A percentile compares a stretch with the other conserved stretches of the same genome.
Conservation (phyloP, 2,113 vertebrate genomes). For the Ariopsis seemanni region DNA sequence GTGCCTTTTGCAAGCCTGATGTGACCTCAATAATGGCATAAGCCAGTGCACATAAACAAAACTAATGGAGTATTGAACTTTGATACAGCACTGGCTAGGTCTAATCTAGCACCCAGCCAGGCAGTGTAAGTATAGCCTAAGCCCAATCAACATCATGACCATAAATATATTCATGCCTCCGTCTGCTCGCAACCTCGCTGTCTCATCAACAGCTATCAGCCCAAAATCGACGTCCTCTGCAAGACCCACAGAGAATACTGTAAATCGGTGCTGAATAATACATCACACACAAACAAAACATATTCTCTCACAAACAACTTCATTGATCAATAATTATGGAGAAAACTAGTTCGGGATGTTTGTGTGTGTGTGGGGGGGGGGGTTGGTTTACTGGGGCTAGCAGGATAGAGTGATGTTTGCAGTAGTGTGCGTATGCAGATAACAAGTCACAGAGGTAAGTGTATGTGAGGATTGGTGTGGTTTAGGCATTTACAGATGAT, state of each 20-base stretch:
- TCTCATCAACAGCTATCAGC: slow-evolving; percentile 52
- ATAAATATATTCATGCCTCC: slow-evolving; percentile 49
- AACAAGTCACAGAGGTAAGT: not conserved
- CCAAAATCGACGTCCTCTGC: slow-evolving; percentile 45
- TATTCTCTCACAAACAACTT: slow-evolving; percentile 7
- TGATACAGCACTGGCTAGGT: slow-evolving; percentile 52
- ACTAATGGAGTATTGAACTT: slow-evolving; percentile 60
- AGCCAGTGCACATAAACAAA: slow-evolving; percentile 53
- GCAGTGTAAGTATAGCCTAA: slow-evolving; percentile 25
- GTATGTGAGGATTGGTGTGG: slow-evolving; percentile 18
- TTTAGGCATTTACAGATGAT: slow-evolving; percentile 42
- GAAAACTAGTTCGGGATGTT: not conserved
- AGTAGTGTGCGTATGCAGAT: slow-evolving; percentile 5
- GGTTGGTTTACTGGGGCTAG: not conserved
- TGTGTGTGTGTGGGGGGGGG: not conserved
- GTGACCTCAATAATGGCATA: slow-evolving; percentile 53
- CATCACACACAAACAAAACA: slow-evolving; percentile 44
- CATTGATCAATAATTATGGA: slow-evolving; percentile 40
- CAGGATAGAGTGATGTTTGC: not conserved
- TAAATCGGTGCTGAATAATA: slow-evolving; percentile 53
- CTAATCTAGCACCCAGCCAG: slow-evolving; percentile 48
- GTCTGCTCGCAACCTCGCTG: slow-evolving; percentile 30
- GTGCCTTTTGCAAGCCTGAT: slow-evolving; percentile 45
- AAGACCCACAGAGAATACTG: slow-evolving; percentile 37
- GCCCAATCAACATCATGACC: slow-evolving; percentile 38